Base-by-base conservation (phyloP, 2,113 vertebrate species). In the Ellobius talpinus region DNA sequence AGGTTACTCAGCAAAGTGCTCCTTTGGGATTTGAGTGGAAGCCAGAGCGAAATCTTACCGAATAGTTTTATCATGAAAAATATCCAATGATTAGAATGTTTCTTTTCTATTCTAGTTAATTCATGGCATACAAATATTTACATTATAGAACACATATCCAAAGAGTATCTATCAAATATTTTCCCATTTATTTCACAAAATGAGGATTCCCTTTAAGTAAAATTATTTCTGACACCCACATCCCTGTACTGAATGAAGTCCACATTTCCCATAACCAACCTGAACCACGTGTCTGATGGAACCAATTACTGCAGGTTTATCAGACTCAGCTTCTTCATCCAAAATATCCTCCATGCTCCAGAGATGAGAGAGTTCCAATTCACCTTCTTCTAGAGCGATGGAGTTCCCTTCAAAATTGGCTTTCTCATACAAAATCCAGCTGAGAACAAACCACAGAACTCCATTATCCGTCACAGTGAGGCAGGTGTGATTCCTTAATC, bases 371-470 rank as follows among this genome's bases (percentile, higher is more conserved):
- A 99, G 97, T 66, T 99, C 99, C 88, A 99, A 84, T 45, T 99
- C 98, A 96, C 99, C 99, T 98, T 99, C 99, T 97, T 99, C 99
- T 42, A 99, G 93, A 1, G 99, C 99, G 65, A 99, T 97, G 81
- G 98, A 98, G 4, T 99, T 98, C 0, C 99, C 99, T 98, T 99
- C 99, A 98, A 99, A 99, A 97, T 99, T 99, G 63, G 99, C 99
- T 94, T 99, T 99, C 92, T 99, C 99, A 98, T 99, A 99, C 29
- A 99, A 98, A 97, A 99, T 99, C 99, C 99, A 99, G 97, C 99
- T 99, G 98, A 86, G 96, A 95, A 97, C 68, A 76, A 98, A 97
- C 96, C 72, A 96, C 23, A 79, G 14, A 45, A 84, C 91, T 82
- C 58, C 39, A 74, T 98, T 95, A 96, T 84, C 31, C 47, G 7